A percentile compares a stretch with the other conserved stretches of the same genome.
Conservation (phyloP, 2,113 vertebrate species). For the Cnemophilus loriae region DNA sequence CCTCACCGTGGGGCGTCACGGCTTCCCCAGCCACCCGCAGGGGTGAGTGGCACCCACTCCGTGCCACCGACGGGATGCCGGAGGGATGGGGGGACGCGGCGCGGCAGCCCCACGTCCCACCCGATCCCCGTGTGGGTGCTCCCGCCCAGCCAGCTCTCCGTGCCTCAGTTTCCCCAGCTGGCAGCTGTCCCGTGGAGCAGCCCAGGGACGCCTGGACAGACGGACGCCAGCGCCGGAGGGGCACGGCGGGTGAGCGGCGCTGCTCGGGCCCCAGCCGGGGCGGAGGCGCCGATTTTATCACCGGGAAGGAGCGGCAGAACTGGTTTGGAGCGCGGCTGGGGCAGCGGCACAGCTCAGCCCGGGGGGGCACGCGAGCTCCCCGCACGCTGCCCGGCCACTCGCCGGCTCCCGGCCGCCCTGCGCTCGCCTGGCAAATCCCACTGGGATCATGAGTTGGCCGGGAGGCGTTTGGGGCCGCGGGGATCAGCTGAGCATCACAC, state of each 20-base stretch:
- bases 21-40: background rate
- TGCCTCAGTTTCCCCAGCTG: constrained; percentile 43
- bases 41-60: background rate
- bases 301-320: background rate
- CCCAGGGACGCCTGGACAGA: background rate
- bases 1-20: background rate
- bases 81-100: background rate
- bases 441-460: constrained; percentile 24
- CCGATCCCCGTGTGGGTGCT: background rate
- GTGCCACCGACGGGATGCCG: accelerated
- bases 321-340: background rate
- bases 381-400: background rate
- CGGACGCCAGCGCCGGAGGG: background rate
- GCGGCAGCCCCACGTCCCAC: background rate
- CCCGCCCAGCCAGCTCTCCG: background rate
- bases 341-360: background rate
- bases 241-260: background rate
- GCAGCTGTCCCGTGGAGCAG: background rate
- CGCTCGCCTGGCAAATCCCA: background rate
- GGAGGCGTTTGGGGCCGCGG: constrained; percentile 22
- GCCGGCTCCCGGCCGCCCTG: background rate
- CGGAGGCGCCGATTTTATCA: constrained; percentile 20
- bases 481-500: constrained; percentile 65
- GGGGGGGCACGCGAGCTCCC: background rate
- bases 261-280: background rate